Conservation (phyloP, 2,888 invertebrate genomes). For the Bugulina stolonifera region DNA sequence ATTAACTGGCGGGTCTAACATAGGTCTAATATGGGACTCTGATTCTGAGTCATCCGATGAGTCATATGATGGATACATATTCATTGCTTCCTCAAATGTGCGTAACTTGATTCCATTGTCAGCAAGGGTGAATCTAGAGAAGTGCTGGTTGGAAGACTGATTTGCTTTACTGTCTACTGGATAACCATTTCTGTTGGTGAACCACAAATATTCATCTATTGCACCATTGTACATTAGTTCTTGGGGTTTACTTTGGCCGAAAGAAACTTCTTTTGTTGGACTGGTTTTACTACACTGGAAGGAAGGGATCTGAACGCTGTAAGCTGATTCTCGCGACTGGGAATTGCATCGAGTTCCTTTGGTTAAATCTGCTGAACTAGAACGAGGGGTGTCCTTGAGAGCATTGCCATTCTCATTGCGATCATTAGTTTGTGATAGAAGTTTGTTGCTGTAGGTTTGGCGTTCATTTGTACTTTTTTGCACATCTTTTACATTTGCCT, state of each 20-base stretch:
- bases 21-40: too few relatives aligned
- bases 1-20: too few relatives aligned
- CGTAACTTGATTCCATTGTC: neutral
- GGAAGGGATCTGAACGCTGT: too few relatives aligned
- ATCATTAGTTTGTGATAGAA: neutral
- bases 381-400: neutral
- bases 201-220: neutral
- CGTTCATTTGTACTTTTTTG: neutral
- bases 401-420: neutral
- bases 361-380: neutral
- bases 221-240: neutral
- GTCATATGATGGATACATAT: neutral
- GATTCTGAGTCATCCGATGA: neutral
- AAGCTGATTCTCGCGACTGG: neutral
- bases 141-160: neutral
- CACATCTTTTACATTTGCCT: conserved; percentile 1
- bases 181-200: neutral
- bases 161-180: neutral
- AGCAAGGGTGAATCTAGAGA: neutral
- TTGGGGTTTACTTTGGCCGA: neutral
- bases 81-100: conserved; percentile 18
- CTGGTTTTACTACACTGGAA: too few relatives aligned
- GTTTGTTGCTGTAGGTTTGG: too few relatives aligned
- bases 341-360: neutral
- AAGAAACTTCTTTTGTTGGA: neutral